Evolutionary conservation across 2,113 vertebrate genomes (phyloP).

Genomic region (Setophaga petechia): DNA sequence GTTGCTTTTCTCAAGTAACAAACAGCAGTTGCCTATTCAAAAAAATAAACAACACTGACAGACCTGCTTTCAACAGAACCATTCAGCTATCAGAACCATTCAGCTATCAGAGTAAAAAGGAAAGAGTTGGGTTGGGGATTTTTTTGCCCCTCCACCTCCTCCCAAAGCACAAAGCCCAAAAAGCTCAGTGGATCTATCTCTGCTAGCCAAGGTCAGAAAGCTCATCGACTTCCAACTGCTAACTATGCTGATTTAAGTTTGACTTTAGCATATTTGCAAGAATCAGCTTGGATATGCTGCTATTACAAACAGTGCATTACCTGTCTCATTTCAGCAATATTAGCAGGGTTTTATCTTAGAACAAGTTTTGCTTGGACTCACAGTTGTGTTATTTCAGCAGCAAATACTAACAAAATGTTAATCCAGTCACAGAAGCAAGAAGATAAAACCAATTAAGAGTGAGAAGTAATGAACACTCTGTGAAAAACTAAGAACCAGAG

Average conservation of each 20-base stretch:
- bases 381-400: neutral
- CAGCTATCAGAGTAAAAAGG: neutral
- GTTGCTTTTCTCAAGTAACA: constrained; percentile 40
- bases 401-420: neutral
- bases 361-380: neutral
- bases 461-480: neutral
- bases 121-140: neutral
- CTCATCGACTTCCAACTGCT: rapidly evolving
- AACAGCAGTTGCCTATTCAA: constrained; percentile 5
- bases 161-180: neutral
- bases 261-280: neutral
- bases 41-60: neutral
- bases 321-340: neutral
- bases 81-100: neutral
- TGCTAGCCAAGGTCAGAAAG: neutral
- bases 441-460: neutral
- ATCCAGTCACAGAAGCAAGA: neutral
- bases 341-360: neutral
- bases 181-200: neutral
- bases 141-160: neutral
- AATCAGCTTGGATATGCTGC: neutral
- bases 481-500: neutral
- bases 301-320: neutral
- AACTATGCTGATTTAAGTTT: neutral
- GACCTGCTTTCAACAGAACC: neutral